Base-by-base conservation (phyloP, 2,113 vertebrate species). In the Sebastes schlegelii region DNA sequence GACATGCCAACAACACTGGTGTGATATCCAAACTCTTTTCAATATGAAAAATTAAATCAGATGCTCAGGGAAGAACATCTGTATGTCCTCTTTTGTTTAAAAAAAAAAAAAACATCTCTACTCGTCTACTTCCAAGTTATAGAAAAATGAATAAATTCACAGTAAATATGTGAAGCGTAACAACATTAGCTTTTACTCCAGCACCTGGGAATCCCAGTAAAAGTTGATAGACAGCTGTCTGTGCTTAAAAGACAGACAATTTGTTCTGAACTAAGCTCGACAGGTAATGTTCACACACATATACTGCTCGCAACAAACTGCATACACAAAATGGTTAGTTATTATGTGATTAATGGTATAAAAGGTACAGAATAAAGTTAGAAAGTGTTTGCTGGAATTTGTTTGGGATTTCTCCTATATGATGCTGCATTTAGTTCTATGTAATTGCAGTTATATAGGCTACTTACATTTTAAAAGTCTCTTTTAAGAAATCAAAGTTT, bases 131-230 rank as follows among this genome's bases (percentile, higher is more conserved):
- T 19, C 12, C 6, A 58, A 19, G 10, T 54, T 12, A 8, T 8
- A 42, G 49, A 66, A 71, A 45, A 14, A 19, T 40, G 9, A 34
- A 8, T 14, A 61, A 21, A 46, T 61, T 14, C 12, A 49, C 51
- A 46, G 11, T 26, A 2, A 55, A 43, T 21, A 34, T 55, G 12
- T 17, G 17, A 70, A 4, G 8, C 4, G 49, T 17, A 23, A 49
- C 48, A 70, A 49, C 48, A 70, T 76, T 9, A 57, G 58, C 54
- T 61, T 42, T 75, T 9, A 54, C 52, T 46, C 8, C 26, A 67
- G 6, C 46, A 49, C 6, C 40, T 52, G 4, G 19, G 19, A 51
- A 54, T 14, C 34, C n/a, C 9, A 45, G 26, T 52, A 8, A 19
- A 71, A 71, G 26, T 42, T 52, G 17, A 3, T 9, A 60, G 4